phyloP scores from a whole-genome alignment of 2,113 vertebrate species.

The Dromiciops gliroides region DNA sequence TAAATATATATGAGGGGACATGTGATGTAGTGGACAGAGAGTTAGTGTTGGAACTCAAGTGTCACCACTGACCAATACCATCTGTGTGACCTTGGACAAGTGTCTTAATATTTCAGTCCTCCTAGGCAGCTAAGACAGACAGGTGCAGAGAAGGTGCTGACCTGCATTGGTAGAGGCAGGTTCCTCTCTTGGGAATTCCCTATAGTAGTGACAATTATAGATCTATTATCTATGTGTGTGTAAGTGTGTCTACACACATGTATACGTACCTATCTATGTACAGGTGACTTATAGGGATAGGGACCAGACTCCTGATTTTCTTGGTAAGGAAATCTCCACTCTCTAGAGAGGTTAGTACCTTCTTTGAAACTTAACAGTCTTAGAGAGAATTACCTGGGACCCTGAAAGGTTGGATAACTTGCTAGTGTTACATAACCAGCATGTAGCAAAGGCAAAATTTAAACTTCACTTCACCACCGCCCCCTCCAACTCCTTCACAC shows the following conservation, averaged over 20 bases:
- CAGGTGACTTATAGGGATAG: not conserved
- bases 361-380: not conserved
- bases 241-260: too few species aligned
- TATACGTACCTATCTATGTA: too few species aligned
- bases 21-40: not conserved
- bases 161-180: too few species aligned
- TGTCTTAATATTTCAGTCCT: too few species aligned
- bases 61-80: not conserved
- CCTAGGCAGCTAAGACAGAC: not conserved
- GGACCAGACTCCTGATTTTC: not conserved
- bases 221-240: not conserved
- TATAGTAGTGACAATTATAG: not conserved
- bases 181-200: not conserved
- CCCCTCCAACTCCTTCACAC: not conserved
- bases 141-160: not conserved
- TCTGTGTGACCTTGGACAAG: not conserved
- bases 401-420: not conserved
- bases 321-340: not conserved
- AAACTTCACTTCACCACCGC: not conserved
- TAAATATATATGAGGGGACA: not conserved
- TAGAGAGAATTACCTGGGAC: not conserved
- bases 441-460: not conserved
- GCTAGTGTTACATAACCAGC: not conserved
- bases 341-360: not conserved
- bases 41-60: not conserved